Evolutionary conservation across 2,113 vertebrate genomes (phyloP).

Genomic region (Lonchura striata): DNA sequence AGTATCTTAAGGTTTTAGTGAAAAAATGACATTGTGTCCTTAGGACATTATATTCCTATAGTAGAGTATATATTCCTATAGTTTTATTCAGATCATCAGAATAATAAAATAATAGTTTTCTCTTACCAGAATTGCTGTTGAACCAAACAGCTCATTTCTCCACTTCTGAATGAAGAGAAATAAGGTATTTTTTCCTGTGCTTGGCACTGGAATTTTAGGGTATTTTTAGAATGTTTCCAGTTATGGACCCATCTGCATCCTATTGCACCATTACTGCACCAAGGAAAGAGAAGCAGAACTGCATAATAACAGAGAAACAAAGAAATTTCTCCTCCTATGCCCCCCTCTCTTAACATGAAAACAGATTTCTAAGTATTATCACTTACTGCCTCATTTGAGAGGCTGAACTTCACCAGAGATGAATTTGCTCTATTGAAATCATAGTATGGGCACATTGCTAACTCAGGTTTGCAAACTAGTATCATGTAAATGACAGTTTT

Average conservation of each 20-base stretch:
- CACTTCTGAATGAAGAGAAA: background rate
- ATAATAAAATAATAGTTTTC: background rate
- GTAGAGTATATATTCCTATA: background rate
- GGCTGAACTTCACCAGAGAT: background rate
- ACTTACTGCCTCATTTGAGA: background rate
- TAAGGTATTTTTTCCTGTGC: background rate
- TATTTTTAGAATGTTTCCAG: background rate
- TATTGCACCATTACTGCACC: background rate
- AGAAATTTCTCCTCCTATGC: background rate
- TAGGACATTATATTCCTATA: background rate
- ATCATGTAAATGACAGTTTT: slow-evolving; percentile 16
- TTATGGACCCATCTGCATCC: slow-evolving; percentile 6
- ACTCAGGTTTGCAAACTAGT: background rate
- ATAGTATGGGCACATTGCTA: background rate
- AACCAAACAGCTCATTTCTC: background rate
- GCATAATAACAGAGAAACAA: background rate
- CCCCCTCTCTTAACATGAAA: background rate
- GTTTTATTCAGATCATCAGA: background rate
- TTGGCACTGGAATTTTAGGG: background rate
- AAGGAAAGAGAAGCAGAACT: background rate
- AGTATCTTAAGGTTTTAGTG: background rate
- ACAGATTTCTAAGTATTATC: slow-evolving; percentile 6
- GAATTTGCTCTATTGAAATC: background rate
- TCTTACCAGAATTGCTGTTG: background rate
- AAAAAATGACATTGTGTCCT: background rate